phyloP scores from a whole-genome alignment of 2,797 vertebrate genomes.

The Smutsia temminckii region DNA sequence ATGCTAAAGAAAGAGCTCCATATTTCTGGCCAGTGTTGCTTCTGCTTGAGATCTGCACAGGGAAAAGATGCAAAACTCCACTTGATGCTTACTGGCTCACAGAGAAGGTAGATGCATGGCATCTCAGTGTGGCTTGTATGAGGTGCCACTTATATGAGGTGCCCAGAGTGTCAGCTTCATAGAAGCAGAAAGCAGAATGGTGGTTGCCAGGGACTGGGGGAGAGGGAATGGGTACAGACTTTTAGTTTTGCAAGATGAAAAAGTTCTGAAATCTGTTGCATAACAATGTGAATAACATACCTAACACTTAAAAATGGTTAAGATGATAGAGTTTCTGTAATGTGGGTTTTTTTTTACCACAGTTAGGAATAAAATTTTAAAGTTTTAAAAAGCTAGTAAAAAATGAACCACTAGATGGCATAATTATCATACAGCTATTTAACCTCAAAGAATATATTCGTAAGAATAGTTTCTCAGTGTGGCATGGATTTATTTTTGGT shows the following conservation, averaged over 20 bases:
- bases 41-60: slow-evolving; percentile 35
- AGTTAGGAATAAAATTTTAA: slow-evolving; percentile 4
- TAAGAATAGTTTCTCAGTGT: neutral
- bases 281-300: neutral
- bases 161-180: neutral
- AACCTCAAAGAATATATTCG: neutral
- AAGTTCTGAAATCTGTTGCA: neutral
- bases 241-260: neutral
- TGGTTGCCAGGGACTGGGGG: neutral
- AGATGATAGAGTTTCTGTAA: neutral
- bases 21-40: neutral
- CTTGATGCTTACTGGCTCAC: neutral
- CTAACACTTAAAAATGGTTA: neutral
- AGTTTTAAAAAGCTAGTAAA: neutral
- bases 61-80: neutral
- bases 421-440: slow-evolving; percentile 1
- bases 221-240: neutral
- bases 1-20: neutral
- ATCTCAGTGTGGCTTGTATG: neutral
- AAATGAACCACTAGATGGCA: slow-evolving; percentile 39
- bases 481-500: slow-evolving; percentile 5
- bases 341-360: neutral
- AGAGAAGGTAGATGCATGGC: neutral
- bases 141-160: neutral
- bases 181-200: neutral